Evolutionary conservation across 2,113 vertebrate species (phyloP).

Genomic region (Nesogale talazaci): DNA sequence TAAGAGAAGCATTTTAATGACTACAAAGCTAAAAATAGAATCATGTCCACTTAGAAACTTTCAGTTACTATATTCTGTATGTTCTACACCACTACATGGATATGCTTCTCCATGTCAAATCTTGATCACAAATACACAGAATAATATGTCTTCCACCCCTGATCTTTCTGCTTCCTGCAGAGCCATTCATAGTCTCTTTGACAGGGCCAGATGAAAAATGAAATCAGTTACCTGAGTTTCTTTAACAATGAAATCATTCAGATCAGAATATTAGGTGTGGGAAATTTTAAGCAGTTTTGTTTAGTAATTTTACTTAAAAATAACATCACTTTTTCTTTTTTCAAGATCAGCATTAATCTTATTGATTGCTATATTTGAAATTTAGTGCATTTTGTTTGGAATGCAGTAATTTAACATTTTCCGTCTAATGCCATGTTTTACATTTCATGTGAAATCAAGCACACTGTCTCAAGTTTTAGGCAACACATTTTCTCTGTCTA

Average conservation of each 20-base stretch:
- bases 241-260: conserved; percentile 84
- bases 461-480: conserved; percentile 53
- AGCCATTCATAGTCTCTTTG: conserved; percentile 84
- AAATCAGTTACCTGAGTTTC: conserved; percentile 85
- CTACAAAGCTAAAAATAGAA: not conserved
- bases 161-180: conserved; percentile 86
- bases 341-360: conserved; percentile 7
- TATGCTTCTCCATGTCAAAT: conserved; percentile 72
- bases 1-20: conserved; percentile 32
- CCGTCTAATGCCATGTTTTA: not conserved
- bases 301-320: conserved; percentile 41
- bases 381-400: conserved; percentile 51
- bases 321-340: conserved; percentile 7
- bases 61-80: conserved; percentile 41
- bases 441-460: conserved; percentile 29
- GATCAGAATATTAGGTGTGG: conserved; percentile 85
- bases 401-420: conserved; percentile 51
- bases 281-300: conserved; percentile 81
- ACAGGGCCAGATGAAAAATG: conserved; percentile 86
- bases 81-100: conserved; percentile 21
- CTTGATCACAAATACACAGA: conserved; percentile 79
- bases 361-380: conserved; percentile 56
- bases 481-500: conserved; percentile 32
- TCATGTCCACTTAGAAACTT: not conserved
- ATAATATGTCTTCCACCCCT: conserved; percentile 76